Evolutionary conservation across 2,797 vertebrate species (phyloP), one percentile per base, ranked within the genome.

Genomic region (Tympanoctomys barrerae): DNA sequence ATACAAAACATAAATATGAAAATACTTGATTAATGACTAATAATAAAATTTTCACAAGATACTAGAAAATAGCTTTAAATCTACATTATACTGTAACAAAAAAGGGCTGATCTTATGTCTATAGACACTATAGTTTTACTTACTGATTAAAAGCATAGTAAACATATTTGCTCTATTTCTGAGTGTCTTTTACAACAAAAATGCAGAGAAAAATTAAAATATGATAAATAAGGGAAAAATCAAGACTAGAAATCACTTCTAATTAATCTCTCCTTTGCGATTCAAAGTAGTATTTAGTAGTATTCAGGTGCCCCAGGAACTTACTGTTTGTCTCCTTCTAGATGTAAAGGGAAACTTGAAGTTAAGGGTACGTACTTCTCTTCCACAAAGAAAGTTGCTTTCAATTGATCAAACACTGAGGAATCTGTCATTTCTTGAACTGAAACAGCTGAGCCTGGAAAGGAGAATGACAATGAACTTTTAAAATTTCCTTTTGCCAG

Each of bases 331-430:
- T 91, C 85, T 81, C 71, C 21, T 80, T 62, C 46, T 85, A 94
- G 19, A 84, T 9, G 9, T 83, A 95, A 91, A 95, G 33, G 57
- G 19, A 93, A 93, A 96, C 89, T 52, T 97, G 68, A 97, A 93
- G 5, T 89, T 90, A 97, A 96, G 22, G 31, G 96, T 73, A 98
- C 98, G 96, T 96, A 99, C 99, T 97, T 98, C 95, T 99, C 98
- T 64, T 98, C 97, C 61, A 96, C 85, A 89, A 4, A 54, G 61
- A 97, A 91, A 94, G 26, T 94, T 94, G 96, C 87, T 92, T 98
- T 98, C 98, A 98, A 98, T 3, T 98, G 94, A 96, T 98, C 97
- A 93, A 97, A 62, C 33, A 96, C 28, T 0, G 98, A 98, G 94
- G 85, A 14, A 93, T 91, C 39, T 5, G 94, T 89, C 70, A 94